Evolutionary conservation across 2,113 vertebrate species (phyloP).

Genomic region (Egretta garzetta): DNA sequence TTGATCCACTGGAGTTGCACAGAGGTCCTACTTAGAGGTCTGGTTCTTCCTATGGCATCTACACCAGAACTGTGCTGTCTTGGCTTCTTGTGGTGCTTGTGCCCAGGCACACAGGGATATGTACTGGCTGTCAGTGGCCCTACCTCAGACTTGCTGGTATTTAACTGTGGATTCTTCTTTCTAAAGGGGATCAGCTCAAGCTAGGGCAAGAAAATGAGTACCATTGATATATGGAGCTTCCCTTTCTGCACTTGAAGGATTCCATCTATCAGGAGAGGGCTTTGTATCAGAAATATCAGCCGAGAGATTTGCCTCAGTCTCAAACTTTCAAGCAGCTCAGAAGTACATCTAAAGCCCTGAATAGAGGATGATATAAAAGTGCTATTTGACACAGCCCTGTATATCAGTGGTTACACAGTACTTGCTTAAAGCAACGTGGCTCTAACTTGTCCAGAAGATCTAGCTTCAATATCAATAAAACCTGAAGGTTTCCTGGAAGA

Average conservation of each 20-base stretch:
- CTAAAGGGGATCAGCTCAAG: background rate
- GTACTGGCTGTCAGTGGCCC: background rate
- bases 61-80: fast-evolving
- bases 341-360: background rate
- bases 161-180: background rate
- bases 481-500: background rate
- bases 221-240: background rate
- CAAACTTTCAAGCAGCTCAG: background rate
- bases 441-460: background rate
- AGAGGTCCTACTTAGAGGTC: background rate
- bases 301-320: background rate
- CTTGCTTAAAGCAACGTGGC: background rate
- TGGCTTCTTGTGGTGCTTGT: background rate
- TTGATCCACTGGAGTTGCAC: background rate
- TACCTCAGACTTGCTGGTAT: background rate
- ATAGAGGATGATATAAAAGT: background rate
- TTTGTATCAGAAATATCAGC: background rate
- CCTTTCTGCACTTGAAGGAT: background rate
- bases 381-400: background rate
- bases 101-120: background rate
- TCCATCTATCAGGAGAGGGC: background rate
- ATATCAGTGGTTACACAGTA: background rate
- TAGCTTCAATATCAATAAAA: background rate
- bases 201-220: background rate
- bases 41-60: background rate